Evolutionary conservation across 2,113 vertebrate species (phyloP).

Genomic region (Plectropomus leopardus): DNA sequence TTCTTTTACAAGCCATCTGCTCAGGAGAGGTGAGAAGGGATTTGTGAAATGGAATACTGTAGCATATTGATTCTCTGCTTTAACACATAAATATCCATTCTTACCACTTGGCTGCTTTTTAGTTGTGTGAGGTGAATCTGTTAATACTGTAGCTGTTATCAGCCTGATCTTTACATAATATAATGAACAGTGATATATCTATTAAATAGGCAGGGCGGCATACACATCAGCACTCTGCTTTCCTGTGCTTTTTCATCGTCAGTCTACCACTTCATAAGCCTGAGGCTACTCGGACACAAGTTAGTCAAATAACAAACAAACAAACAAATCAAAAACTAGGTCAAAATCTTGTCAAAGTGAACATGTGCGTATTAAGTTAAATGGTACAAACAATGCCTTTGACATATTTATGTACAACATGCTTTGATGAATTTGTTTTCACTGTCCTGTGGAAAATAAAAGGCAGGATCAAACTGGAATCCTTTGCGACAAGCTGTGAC

Average conservation of each 20-base stretch:
- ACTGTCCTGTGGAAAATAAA: slow-evolving; percentile 3
- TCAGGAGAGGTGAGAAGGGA: slow-evolving; percentile 78
- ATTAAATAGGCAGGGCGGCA: too few species aligned
- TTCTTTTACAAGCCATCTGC: slow-evolving; percentile 84
- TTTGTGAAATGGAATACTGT: slow-evolving; percentile 66
- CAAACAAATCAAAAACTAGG: too few species aligned
- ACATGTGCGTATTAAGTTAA: not conserved
- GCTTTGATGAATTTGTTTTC: not conserved
- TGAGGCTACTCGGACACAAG: not conserved
- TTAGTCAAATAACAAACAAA: not conserved
- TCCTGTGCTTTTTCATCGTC: not conserved
- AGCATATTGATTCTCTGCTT: slow-evolving; percentile 69
- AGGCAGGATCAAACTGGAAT: not conserved
- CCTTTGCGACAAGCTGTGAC: slow-evolving; percentile 8
- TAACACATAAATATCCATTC: slow-evolving; percentile 55
- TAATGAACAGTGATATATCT: slow-evolving; percentile 15
- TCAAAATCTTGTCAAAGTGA: not conserved
- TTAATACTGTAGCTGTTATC: slow-evolving; percentile 26
- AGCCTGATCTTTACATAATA: not conserved
- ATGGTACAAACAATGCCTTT: not conserved
- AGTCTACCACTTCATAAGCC: not conserved
- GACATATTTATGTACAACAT: not conserved
- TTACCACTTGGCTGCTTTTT: slow-evolving; percentile 37
- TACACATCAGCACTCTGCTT: not conserved
- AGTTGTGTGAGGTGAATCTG: slow-evolving; percentile 42